Conservation (phyloP, 1,140 invertebrate species). For the Aphis craccivora region DNA sequence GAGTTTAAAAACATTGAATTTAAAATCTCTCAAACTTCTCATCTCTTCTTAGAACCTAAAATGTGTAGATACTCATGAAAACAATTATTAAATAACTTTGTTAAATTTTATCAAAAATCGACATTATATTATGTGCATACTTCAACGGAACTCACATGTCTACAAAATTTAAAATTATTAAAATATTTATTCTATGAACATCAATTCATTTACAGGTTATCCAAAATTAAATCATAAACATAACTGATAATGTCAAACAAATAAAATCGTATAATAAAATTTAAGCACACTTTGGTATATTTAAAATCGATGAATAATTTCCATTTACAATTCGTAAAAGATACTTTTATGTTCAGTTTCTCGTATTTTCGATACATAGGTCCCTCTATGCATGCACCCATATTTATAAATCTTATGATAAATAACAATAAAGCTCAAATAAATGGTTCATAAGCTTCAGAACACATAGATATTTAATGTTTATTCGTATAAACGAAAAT, state of each 20-base stretch:
- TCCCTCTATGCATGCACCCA: neutral
- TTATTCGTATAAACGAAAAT: neutral
- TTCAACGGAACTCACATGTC: neutral
- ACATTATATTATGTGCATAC: neutral
- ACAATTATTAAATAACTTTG: too few species aligned
- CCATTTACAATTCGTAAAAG: neutral
- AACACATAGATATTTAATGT: neutral
- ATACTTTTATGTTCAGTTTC: neutral
- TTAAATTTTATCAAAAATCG: neutral
- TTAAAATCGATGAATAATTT: conserved; percentile 22
- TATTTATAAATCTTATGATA: neutral
- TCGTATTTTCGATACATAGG: neutral
- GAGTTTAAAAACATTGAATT: neutral
- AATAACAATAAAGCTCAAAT: conserved; percentile 25
- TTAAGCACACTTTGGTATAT: neutral
- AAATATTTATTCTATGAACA: neutral
- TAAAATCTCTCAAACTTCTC: neutral
- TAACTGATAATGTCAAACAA: conserved; percentile 11
- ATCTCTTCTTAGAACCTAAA: neutral
- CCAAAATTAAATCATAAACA: neutral
- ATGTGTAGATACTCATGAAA: too few species aligned
- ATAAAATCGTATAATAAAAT: neutral
- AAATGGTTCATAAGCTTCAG: neutral
- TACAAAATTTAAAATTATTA: neutral
- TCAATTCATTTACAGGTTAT: neutral